Conservation (phyloP, 2,797 vertebrate genomes). For the Remorina albescens region DNA sequence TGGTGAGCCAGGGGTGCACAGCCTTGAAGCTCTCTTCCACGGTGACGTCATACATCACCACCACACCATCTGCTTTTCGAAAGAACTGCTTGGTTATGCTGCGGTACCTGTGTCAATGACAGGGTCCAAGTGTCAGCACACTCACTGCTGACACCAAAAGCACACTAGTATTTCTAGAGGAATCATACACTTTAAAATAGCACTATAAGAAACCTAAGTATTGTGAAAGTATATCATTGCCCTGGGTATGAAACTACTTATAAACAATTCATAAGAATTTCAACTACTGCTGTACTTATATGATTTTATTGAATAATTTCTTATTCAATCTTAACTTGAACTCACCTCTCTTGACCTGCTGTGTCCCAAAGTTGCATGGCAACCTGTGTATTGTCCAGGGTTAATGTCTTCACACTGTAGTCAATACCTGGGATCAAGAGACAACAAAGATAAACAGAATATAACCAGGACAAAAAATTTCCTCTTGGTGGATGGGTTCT, state of each 20-base stretch:
- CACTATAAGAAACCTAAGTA: too few relatives aligned
- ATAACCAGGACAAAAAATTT: not conserved
- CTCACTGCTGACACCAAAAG: not conserved
- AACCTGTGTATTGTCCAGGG: slow-evolving; percentile 87
- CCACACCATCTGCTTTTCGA: slow-evolving; percentile 91
- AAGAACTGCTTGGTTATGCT: slow-evolving; percentile 96
- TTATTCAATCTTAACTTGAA: too few relatives aligned
- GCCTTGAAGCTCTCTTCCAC: slow-evolving; percentile 88
- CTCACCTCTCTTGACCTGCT: slow-evolving; percentile 93
- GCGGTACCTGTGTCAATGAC: slow-evolving; percentile 82
- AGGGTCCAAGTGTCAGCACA: not conserved
- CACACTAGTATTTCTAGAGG: too few relatives aligned
- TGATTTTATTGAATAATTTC: too few relatives aligned
- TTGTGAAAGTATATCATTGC: too few relatives aligned
- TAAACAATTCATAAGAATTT: too few relatives aligned
- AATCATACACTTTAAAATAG: too few relatives aligned
- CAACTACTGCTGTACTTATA: too few relatives aligned
- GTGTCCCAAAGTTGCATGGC: slow-evolving; percentile 97
- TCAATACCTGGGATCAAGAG: slow-evolving; percentile 87
- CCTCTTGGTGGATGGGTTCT: not conserved
- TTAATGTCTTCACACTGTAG: slow-evolving; percentile 91
- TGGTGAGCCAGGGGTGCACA: slow-evolving; percentile 89
- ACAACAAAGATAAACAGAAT: not conserved
- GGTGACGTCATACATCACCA: slow-evolving; percentile 92
- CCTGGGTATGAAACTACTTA: too few relatives aligned